These are phyloP conservation scores for Acrossocheilus fasciatus DNA, from an alignment of 2,797 vertebrate genomes.

Conservation along the genomic window DNA sequence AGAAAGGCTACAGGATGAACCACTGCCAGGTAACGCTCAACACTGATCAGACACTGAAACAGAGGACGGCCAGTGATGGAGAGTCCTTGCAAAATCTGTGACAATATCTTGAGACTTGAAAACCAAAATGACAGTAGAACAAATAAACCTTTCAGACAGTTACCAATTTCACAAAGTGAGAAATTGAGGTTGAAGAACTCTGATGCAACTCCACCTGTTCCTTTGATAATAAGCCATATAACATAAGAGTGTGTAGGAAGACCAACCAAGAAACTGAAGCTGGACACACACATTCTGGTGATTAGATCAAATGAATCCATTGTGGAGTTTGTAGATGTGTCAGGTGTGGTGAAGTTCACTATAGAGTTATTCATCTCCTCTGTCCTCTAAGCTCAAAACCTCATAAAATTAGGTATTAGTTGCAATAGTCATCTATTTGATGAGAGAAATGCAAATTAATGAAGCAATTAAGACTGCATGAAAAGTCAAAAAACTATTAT, in stretches of 20 bases:
- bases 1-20: slow-evolving; percentile 17
- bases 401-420: neutral
- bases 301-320: neutral
- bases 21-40: slow-evolving; percentile 12
- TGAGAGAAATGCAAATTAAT: no score
- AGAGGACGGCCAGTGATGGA: neutral
- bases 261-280: neutral
- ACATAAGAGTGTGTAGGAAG: neutral
- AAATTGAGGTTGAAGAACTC: neutral
- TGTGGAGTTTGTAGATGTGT: neutral
- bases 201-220: neutral
- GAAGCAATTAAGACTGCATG: no score
- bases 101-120: neutral
- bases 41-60: slow-evolving; percentile 8
- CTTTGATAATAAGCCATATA: neutral
- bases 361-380: neutral
- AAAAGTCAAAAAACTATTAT: no score
- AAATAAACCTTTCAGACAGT: neutral
- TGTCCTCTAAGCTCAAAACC: neutral
- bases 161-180: neutral
- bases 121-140: neutral
- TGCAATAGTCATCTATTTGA: neutral
- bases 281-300: neutral
- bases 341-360: neutral
- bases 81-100: neutral